Percentiles rank a stretch among this genome's conserved stretches.
Evolutionary conservation across 2,113 vertebrate genomes (phyloP).

Genomic region (Osmerus mordax): DNA sequence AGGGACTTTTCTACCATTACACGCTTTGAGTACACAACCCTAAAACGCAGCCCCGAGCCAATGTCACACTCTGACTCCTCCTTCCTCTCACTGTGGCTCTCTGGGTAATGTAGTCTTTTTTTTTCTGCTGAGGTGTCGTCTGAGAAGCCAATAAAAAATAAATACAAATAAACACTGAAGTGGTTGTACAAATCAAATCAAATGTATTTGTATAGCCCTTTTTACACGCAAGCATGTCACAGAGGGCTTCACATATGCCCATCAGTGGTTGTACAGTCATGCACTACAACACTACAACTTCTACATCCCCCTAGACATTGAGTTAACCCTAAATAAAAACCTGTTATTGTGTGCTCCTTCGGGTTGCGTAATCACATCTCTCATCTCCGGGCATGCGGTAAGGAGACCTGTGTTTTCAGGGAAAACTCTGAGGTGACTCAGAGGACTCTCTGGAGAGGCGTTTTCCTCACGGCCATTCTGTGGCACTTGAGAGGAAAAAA

Average conservation of each 20-base stretch:
- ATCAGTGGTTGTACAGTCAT: too few species aligned
- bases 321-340: too few species aligned
- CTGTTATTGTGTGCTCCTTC: too few species aligned
- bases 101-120: neutral
- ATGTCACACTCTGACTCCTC: slow-evolving; percentile 57
- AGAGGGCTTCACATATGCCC: too few species aligned
- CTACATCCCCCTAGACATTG: too few species aligned
- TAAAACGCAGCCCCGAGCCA: slow-evolving; percentile 49
- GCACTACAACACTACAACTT: too few species aligned
- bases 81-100: slow-evolving; percentile 50
- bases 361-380: too few species aligned
- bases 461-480: slow-evolving; percentile 30
- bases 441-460: neutral
- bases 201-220: too few species aligned
- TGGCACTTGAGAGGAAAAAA: slow-evolving; percentile 1
- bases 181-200: too few species aligned
- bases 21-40: slow-evolving; percentile 62
- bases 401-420: neutral
- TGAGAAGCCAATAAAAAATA: neutral
- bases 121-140: neutral
- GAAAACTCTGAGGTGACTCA: neutral
- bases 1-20: slow-evolving; percentile 52
- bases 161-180: neutral
- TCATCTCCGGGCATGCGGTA: too few species aligned
- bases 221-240: too few species aligned